A percentile compares a stretch with the other conserved stretches of the same genome.
phyloP scores from a whole-genome alignment of 2,113 vertebrate genomes.

The Platycercus adscitus region DNA sequence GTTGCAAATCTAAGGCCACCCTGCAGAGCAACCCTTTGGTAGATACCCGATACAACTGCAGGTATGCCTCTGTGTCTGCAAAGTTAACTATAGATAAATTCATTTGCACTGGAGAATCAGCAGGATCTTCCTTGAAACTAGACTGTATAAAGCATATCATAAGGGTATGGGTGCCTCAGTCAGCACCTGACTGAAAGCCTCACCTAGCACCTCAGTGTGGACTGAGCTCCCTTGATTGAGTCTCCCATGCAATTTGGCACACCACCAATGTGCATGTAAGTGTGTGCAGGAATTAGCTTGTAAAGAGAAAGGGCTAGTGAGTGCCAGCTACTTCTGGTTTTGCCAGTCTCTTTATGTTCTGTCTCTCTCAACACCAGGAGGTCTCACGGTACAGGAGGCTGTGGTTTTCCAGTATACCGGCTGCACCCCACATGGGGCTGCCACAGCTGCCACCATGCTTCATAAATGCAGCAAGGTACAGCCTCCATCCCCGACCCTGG shows the following conservation, averaged over 20 bases:
- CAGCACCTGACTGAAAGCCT: background rate
- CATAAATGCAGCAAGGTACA: background rate
- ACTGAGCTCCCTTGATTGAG: background rate
- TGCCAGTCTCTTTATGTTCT: background rate
- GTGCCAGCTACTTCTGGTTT: background rate
- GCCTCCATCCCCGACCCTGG: background rate
- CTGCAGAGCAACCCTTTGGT: background rate
- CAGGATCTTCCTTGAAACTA: background rate
- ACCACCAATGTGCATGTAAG: too few species aligned
- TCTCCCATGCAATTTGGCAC: background rate
- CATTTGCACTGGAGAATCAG: background rate
- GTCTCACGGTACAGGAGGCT: background rate
- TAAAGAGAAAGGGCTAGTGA: background rate
- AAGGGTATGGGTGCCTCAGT: background rate
- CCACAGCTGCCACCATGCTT: background rate
- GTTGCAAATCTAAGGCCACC: background rate
- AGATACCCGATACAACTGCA: fast-evolving
- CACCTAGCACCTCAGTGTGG: background rate
- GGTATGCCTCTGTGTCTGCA: background rate
- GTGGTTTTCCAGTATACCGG: background rate
- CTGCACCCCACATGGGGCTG: background rate
- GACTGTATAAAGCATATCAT: background rate
- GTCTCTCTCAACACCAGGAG: background rate
- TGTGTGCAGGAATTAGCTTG: background rate
- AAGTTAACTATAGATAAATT: background rate